A percentile compares a stretch with the other conserved stretches of the same genome.
phyloP scores from a whole-genome alignment of 2,797 vertebrate genomes.

The Melanotaenia parkinsoni region DNA sequence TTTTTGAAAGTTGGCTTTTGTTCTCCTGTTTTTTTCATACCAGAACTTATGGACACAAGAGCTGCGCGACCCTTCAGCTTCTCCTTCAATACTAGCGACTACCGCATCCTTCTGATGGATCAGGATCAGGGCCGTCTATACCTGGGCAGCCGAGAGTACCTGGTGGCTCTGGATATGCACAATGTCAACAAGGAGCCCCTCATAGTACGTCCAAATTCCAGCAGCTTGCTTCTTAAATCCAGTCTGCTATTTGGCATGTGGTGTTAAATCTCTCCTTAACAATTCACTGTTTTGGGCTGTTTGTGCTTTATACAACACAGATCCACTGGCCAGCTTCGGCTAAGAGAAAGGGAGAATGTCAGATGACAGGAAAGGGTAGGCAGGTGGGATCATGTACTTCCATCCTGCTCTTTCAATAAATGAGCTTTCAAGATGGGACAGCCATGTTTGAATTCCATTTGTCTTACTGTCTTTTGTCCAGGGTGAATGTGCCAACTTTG shows the following conservation, averaged over 20 bases:
- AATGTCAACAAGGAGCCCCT: slow-evolving; percentile 91
- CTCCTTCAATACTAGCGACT: slow-evolving; percentile 90
- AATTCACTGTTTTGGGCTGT: slow-evolving; percentile 21
- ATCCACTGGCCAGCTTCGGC: slow-evolving; percentile 89
- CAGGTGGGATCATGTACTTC: slow-evolving; percentile 75
- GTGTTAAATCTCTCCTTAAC: slow-evolving; percentile 36
- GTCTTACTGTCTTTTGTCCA: slow-evolving; percentile 60
- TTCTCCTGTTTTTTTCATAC: slow-evolving; percentile 28
- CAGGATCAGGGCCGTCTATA: slow-evolving; percentile 91
- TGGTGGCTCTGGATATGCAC: slow-evolving; percentile 89
- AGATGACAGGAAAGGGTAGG: slow-evolving; percentile 88
- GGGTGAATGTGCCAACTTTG: slow-evolving; percentile 90
- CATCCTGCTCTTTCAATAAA: slow-evolving; percentile 50
- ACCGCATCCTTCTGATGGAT: slow-evolving; percentile 88
- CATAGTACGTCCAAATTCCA: slow-evolving; percentile 80
- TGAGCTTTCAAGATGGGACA: slow-evolving; percentile 36
- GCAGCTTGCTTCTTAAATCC: slow-evolving; percentile 29
- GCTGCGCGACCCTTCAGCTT: slow-evolving; percentile 87
- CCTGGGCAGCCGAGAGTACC: slow-evolving; percentile 88
- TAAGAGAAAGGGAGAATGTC: slow-evolving; percentile 87
- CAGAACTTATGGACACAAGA: slow-evolving; percentile 88
- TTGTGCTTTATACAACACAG: slow-evolving; percentile 54
- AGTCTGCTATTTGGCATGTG: slow-evolving; percentile 33
- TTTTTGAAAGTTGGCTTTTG: slow-evolving; percentile 23
- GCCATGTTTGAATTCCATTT: slow-evolving; percentile 53